Evolutionary conservation across 2,888 invertebrate genomes (phyloP).

Genomic region (Leptinotarsa juncta): DNA sequence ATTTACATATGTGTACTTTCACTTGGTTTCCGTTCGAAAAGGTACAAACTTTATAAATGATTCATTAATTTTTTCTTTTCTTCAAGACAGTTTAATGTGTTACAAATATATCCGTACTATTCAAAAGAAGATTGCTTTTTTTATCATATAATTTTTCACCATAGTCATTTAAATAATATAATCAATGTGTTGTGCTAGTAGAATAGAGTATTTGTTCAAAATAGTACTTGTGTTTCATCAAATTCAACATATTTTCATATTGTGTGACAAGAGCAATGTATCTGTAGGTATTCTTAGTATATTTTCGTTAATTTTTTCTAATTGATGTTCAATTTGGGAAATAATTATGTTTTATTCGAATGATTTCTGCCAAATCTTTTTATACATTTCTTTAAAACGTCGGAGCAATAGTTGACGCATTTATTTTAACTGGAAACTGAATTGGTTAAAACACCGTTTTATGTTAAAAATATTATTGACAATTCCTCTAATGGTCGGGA

Average conservation of each 20-base stretch:
- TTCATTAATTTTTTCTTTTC: no score
- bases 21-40: no score
- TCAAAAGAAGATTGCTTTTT: no score
- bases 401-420: background rate
- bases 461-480: slow-evolving; percentile 22
- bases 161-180: no score
- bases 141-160: no score
- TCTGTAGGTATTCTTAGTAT: background rate
- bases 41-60: no score
- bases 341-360: no score
- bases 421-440: slow-evolving; percentile 25
- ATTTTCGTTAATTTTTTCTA: background rate
- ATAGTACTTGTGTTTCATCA: background rate
- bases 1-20: no score
- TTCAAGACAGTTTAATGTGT: no score
- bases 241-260: background rate
- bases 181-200: background rate
- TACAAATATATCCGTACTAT: no score
- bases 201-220: background rate
- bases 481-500: slow-evolving; percentile 43
- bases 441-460: slow-evolving; percentile 57
- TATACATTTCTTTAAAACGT: background rate
- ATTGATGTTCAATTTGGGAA: no score
- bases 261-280: background rate
- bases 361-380: no score